phyloP scores from a whole-genome alignment of 1,140 invertebrate genomes.

The Bilobella aurantiaca region DNA sequence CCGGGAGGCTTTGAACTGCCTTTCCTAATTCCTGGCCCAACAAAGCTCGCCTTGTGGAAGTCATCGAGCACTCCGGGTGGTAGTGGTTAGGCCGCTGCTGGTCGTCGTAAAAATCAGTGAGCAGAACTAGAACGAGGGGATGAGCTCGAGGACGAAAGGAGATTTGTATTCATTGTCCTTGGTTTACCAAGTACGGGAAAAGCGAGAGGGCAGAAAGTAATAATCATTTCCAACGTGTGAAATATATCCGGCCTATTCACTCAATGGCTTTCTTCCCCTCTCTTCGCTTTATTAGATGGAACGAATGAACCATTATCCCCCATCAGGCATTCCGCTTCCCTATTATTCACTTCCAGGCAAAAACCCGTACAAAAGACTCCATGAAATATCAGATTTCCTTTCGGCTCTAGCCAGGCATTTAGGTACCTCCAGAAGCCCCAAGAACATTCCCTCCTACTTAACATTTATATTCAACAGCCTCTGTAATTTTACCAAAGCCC shows the following conservation, averaged over 20 bases:
- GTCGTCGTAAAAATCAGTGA: background rate
- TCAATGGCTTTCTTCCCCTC: background rate
- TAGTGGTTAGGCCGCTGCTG: background rate
- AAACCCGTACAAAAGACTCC: background rate
- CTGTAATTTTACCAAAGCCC: background rate
- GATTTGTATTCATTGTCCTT: constrained; percentile 5
- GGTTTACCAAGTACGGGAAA: background rate
- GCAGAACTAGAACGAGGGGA: background rate
- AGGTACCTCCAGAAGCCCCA: too few relatives aligned
- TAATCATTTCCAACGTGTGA: constrained; percentile 18
- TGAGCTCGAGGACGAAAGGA: background rate
- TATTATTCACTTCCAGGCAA: constrained; percentile 6
- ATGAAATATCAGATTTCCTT: background rate
- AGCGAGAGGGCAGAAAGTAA: background rate
- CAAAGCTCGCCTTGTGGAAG: background rate
- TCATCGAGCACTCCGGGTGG: background rate
- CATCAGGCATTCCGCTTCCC: constrained; percentile 1
- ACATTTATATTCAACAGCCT: background rate
- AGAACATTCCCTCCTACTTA: background rate
- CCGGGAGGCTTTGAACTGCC: too few relatives aligned
- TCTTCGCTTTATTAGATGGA: constrained; percentile 1
- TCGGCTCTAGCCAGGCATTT: too few relatives aligned
- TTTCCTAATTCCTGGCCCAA: too few relatives aligned
- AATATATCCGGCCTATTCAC: constrained; percentile 23
- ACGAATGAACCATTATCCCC: constrained; percentile 7